Percentiles rank a stretch among this genome's conserved stretches.
phyloP scores from a whole-genome alignment of 2,888 invertebrate genomes.

The Siphlonurus alternatus region DNA sequence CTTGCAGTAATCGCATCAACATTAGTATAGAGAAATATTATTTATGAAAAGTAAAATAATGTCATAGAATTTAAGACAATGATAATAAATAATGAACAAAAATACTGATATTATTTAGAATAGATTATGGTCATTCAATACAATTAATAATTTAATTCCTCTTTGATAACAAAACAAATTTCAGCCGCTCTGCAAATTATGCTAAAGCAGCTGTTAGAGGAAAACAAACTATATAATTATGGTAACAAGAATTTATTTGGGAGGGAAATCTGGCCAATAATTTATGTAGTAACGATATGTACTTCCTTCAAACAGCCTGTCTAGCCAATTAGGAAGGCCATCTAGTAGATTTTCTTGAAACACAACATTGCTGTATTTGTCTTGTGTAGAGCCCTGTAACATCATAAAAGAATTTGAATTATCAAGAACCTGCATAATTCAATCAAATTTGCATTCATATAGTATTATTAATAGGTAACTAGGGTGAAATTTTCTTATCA shows the following conservation, averaged over 20 bases:
- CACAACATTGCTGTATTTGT: conserved; percentile 30
- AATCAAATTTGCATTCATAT: background rate
- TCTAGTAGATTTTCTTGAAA: conserved; percentile 67
- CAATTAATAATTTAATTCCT: too few species aligned
- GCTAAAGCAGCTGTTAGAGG: too few species aligned
- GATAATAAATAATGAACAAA: too few species aligned
- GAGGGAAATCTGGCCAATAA: conserved; percentile 88
- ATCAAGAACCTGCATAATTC: background rate
- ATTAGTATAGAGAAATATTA: too few species aligned
- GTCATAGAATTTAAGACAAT: too few species aligned
- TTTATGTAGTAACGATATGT: conserved; percentile 91
- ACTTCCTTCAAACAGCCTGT: conserved; percentile 89
- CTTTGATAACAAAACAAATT: too few species aligned
- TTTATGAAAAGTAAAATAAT: too few species aligned
- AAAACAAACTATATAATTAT: too few species aligned
- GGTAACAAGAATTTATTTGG: background rate
- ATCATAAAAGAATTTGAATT: background rate
- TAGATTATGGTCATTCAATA: too few species aligned
- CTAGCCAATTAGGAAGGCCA: conserved; percentile 90
- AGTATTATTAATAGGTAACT: background rate
- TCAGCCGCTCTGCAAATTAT: too few species aligned
- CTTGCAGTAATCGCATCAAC: too few species aligned
- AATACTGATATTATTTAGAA: too few species aligned
- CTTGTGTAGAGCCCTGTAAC: conserved; percentile 17
- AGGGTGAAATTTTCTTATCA: background rate